Conservation (phyloP, 2,888 invertebrate species). For the Abrostola tripartita region DNA sequence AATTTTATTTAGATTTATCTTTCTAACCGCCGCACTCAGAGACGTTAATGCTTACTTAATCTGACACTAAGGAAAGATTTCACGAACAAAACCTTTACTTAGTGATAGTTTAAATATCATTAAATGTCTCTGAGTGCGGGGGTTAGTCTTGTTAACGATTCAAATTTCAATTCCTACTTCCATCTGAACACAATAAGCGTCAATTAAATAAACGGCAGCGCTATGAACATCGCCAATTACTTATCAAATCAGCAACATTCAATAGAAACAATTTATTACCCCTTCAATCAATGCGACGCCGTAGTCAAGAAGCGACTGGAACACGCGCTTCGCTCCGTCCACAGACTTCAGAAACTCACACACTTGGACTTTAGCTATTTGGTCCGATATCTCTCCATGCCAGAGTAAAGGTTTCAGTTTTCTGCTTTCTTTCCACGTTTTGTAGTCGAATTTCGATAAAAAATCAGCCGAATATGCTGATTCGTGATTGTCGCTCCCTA, state of each 20-base stretch:
- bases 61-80: too few species aligned
- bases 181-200: too few species aligned
- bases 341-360: conserved; percentile 82
- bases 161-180: too few species aligned
- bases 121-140: too few species aligned
- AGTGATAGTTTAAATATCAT: too few species aligned
- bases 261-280: conserved; percentile 58
- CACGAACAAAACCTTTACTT: too few species aligned
- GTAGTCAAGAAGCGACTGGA: conserved; percentile 85
- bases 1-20: too few species aligned
- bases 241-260: conserved; percentile 21
- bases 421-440: conserved; percentile 71
- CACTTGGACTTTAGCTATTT: conserved; percentile 76
- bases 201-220: neutral
- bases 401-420: conserved; percentile 78
- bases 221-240: conserved; percentile 11
- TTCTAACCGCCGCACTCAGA: too few species aligned
- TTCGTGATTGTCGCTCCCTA: conserved; percentile 89
- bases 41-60: too few species aligned
- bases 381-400: conserved; percentile 78
- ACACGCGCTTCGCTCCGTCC: conserved; percentile 78
- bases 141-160: too few species aligned
- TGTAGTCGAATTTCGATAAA: conserved; percentile 75
- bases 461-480: conserved; percentile 85
- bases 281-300: conserved; percentile 86